Percentiles rank a stretch among this genome's conserved stretches.
Evolutionary conservation across 2,113 vertebrate genomes (phyloP).

Genomic region (Ictalurus furcatus): DNA sequence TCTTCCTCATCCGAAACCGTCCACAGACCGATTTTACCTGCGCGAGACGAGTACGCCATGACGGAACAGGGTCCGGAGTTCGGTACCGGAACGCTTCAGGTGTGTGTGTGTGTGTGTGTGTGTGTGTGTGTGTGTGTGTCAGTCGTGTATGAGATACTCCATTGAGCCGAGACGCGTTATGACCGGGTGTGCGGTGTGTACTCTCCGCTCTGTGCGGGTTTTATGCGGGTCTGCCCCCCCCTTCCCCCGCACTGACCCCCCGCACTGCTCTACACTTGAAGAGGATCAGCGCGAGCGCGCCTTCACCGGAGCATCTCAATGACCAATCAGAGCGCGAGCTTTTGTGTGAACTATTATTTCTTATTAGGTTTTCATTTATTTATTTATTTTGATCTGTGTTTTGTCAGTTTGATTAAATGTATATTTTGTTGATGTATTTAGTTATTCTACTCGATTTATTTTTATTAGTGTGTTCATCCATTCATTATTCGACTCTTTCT

Average conservation of each 20-base stretch:
- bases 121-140: slow-evolving; percentile 20
- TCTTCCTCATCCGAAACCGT: slow-evolving; percentile 1
- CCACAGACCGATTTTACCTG: neutral
- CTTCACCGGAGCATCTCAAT: neutral
- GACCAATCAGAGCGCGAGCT: slow-evolving; percentile 6
- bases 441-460: neutral
- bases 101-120: neutral
- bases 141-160: neutral
- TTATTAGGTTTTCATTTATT: neutral
- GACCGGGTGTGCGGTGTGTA: neutral
- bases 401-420: neutral
- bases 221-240: neutral
- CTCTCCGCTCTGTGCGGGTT: neutral
- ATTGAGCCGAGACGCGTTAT: neutral
- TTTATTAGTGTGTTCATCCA: neutral
- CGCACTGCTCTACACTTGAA: neutral
- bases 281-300: neutral
- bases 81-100: slow-evolving; percentile 65
- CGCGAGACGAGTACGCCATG: neutral
- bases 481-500: neutral
- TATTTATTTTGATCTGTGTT: neutral
- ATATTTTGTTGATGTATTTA: neutral
- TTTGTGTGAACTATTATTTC: neutral
- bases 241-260: too few relatives aligned
- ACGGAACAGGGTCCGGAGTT: neutral